Conservation (phyloP, 2,888 invertebrate genomes). For the Polydesmus complanatus region DNA sequence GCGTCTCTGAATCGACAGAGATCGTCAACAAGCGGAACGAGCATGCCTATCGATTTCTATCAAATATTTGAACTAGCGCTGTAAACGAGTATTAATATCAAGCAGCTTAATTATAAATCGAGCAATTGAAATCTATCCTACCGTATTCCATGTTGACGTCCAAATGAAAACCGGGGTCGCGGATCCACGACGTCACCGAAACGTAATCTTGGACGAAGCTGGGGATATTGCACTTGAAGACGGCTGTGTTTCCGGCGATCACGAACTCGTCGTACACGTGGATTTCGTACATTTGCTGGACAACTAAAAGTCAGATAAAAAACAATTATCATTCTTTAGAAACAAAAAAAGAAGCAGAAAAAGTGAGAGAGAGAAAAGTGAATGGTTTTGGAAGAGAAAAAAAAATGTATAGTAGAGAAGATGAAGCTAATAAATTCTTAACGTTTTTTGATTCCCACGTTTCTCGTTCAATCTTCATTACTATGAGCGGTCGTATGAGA, state of each 20-base stretch:
- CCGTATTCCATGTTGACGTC: constrained; percentile 5
- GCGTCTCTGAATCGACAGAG: too few species aligned
- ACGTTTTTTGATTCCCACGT: not conserved
- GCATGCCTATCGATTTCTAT: too few species aligned
- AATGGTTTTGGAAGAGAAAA: not conserved
- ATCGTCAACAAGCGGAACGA: too few species aligned
- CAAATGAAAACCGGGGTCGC: constrained; percentile 8
- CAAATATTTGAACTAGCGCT: too few species aligned
- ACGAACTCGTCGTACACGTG: constrained; percentile 15
- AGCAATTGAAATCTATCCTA: too few species aligned
- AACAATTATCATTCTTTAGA: too few species aligned
- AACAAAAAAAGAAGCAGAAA: too few species aligned
- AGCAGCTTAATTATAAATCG: too few species aligned
- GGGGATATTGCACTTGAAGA: constrained; percentile 14
- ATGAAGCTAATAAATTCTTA: not conserved
- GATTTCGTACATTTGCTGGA: constrained; percentile 11
- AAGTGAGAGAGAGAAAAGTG: too few species aligned
- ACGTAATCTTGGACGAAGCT: constrained; percentile 14
- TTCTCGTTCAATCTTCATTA: not conserved
- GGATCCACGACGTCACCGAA: constrained; percentile 14
- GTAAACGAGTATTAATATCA: too few species aligned
- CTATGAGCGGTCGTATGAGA: not conserved
- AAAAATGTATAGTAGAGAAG: not conserved
- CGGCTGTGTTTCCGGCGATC: constrained; percentile 12
- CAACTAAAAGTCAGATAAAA: constrained; percentile 2